Conservation (phyloP, 2,888 invertebrate species). For the Corbicula japonica region DNA sequence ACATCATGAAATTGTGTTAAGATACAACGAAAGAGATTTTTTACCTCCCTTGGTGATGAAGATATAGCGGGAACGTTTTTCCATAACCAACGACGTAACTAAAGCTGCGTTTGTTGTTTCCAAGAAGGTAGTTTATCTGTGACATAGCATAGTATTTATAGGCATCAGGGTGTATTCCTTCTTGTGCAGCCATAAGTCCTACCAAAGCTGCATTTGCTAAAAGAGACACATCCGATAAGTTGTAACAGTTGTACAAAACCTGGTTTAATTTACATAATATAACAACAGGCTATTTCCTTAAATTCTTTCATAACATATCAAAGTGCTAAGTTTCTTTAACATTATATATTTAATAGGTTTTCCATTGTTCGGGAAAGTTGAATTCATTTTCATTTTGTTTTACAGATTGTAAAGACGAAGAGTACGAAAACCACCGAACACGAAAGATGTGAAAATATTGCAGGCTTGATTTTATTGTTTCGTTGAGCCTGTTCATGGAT, state of each 20-base stretch:
- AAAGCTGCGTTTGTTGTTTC: background rate
- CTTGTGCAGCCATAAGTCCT: background rate
- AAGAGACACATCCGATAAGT: background rate
- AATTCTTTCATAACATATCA: background rate
- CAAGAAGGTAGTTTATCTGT: conserved; percentile 3
- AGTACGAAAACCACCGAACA: no score
- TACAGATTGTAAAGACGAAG: no score
- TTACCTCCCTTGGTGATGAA: conserved; percentile 5
- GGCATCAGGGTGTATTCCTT: background rate
- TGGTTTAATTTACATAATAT: background rate
- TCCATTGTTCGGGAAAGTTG: background rate
- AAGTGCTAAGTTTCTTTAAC: background rate
- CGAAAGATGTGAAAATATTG: no score
- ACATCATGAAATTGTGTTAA: background rate
- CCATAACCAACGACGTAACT: background rate
- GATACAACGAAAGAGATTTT: background rate
- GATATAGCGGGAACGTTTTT: background rate
- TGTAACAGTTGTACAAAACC: background rate
- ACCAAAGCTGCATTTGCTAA: conserved; percentile 6
- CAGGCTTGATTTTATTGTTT: no score
- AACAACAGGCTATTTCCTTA: background rate
- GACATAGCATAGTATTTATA: background rate
- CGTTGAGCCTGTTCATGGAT: no score
- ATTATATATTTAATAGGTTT: background rate
- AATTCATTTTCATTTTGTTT: no score